phyloP scores from a whole-genome alignment of 2,888 invertebrate genomes.

The Drosophila fungiperda region DNA sequence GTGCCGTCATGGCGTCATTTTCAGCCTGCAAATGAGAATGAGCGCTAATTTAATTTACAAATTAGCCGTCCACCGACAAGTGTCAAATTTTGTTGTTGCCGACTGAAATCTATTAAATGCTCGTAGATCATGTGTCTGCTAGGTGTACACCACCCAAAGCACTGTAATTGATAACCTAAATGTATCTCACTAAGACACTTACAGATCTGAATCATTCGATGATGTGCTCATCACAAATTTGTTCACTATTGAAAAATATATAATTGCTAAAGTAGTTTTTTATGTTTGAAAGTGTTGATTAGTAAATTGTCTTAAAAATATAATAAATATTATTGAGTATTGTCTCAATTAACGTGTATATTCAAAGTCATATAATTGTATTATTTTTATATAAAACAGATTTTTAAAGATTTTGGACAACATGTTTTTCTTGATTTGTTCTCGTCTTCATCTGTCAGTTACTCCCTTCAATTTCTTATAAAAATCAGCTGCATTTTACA shows the following conservation, averaged over 20 bases:
- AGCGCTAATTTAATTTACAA: conserved; percentile 80
- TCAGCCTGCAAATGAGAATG: conserved; percentile 59
- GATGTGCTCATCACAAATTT: not conserved
- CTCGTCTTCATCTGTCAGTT: not conserved
- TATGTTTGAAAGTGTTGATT: not conserved
- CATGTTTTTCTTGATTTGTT: not conserved
- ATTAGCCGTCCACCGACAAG: conserved; percentile 65
- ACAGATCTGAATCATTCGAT: not conserved
- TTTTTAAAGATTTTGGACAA: not conserved
- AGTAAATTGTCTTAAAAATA: not conserved
- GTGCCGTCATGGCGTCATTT: conserved; percentile 71
- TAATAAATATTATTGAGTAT: too few species aligned
- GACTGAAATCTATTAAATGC: conserved; percentile 28
- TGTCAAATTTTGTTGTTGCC: conserved; percentile 43
- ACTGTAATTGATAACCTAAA: not conserved
- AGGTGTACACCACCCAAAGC: conserved; percentile 14
- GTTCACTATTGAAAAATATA: not conserved
- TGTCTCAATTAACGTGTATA: not conserved
- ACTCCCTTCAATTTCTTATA: not conserved
- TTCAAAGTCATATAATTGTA: not conserved
- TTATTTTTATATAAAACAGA: not conserved
- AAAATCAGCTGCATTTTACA: conserved; percentile 1
- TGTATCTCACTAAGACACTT: not conserved
- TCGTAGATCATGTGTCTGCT: conserved; percentile 27
- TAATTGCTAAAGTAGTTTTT: not conserved